These are phyloP conservation scores for Acronicta psi DNA, from an alignment of 2,888 invertebrate species.

Conservation along the genomic window DNA sequence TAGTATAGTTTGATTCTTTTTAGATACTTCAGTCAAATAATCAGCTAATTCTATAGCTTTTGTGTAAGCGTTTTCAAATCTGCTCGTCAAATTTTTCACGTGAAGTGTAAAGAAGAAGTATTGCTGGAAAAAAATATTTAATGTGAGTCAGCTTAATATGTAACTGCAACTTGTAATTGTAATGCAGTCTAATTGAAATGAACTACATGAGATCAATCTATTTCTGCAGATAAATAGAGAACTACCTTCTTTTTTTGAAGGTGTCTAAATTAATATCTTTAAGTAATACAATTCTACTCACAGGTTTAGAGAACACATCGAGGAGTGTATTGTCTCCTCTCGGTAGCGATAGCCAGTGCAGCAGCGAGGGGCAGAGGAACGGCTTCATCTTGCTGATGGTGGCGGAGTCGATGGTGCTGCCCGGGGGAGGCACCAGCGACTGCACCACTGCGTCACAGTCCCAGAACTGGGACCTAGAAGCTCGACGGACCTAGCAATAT, in stretches of 20 bases:
- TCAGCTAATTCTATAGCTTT: constrained; percentile 66
- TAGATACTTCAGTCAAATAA: constrained; percentile 63
- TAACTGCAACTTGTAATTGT: too few relatives aligned
- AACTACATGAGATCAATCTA: too few relatives aligned
- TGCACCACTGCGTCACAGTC: constrained; percentile 80
- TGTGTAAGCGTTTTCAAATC: constrained; percentile 70
- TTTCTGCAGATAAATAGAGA: too few relatives aligned
- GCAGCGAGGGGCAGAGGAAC: constrained; percentile 79
- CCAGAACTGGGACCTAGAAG: constrained; percentile 78
- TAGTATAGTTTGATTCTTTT: constrained; percentile 63
- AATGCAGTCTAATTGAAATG: too few relatives aligned
- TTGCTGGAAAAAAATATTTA: constrained; percentile 80
- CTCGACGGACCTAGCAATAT: constrained; percentile 74
- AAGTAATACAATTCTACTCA: constrained; percentile 61
- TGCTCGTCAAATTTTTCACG: constrained; percentile 72
- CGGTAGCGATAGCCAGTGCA: constrained; percentile 85
- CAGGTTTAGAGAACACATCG: constrained; percentile 82
- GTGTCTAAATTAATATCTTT: too few relatives aligned
- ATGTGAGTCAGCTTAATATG: too few relatives aligned
- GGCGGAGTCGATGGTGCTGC: constrained; percentile 64
- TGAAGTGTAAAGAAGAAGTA: constrained; percentile 75
- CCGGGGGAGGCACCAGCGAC: constrained; percentile 72
- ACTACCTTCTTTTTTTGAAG: too few relatives aligned
- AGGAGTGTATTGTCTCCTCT: constrained; percentile 81
- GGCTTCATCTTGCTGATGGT: constrained; percentile 71